Percentiles rank a stretch among this genome's conserved stretches.
phyloP scores from a whole-genome alignment of 2,113 vertebrate species.

The Elephas maximus region DNA sequence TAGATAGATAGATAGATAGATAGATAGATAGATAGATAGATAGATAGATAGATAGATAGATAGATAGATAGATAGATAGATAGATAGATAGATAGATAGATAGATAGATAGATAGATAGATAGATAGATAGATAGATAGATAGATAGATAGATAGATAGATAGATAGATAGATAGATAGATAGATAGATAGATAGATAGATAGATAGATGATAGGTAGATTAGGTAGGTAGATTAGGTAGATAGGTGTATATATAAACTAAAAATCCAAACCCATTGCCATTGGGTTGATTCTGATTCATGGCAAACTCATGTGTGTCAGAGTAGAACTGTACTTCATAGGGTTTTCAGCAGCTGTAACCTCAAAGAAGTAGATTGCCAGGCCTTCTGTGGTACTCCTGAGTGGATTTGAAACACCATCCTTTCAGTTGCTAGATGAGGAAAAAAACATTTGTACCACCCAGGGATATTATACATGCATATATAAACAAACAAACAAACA shows the following conservation, averaged over 20 bases:
- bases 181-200: not conserved
- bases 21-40: no score
- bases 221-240: not conserved
- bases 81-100: not conserved
- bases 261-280: not conserved
- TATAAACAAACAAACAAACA: not conserved
- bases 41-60: not conserved
- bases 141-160: no score
- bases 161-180: not conserved
- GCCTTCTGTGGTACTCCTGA: not conserved
- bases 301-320: not conserved
- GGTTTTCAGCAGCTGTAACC: not conserved
- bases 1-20: not conserved
- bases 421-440: not conserved
- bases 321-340: not conserved
- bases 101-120: no score
- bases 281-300: not conserved
- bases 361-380: not conserved
- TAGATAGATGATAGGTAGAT: no score
- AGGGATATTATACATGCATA: not conserved
- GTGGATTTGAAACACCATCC: no score
- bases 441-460: not conserved
- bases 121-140: not conserved
- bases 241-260: not conserved
- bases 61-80: not conserved